Percentiles rank a stretch among this genome's conserved stretches.
Conservation (phyloP, 2,113 vertebrate genomes). For the Cebus imitator region DNA sequence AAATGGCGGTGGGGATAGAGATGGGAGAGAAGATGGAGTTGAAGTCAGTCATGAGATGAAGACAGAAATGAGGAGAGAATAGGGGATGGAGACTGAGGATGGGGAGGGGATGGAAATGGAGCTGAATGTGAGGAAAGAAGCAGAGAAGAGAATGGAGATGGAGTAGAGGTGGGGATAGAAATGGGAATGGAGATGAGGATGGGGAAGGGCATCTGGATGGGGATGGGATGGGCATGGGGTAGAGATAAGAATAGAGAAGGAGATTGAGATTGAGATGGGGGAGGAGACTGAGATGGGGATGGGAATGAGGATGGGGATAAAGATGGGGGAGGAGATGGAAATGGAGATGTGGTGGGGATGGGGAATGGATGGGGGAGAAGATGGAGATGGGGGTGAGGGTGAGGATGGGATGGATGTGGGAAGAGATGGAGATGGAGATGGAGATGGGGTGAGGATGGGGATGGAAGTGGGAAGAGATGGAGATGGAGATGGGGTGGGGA, state of each 20-base stretch:
- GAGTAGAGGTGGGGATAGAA: not conserved
- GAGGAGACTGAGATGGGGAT: not conserved
- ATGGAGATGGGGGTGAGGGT: rapidly evolving
- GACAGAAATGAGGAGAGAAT: not conserved
- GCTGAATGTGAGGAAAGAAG: too few species aligned
- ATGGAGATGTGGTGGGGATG: too few species aligned
- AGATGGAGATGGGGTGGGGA: rapidly evolving
- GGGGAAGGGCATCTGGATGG: rapidly evolving
- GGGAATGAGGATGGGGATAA: not conserved
- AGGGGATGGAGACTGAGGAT: not conserved
- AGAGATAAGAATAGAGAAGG: not conserved
- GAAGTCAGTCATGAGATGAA: not conserved
- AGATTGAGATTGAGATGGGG: rapidly evolving
- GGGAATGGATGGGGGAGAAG: rapidly evolving
- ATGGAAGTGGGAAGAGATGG: rapidly evolving
- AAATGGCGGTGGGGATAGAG: not conserved
- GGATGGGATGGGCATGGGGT: not conserved
- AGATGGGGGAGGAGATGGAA: too few species aligned
- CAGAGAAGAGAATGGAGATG: too few species aligned
- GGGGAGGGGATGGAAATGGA: not conserved
- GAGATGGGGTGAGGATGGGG: not conserved
- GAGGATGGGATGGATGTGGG: too few species aligned
- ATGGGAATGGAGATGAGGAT: too few species aligned
- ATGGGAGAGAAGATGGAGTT: too few species aligned
- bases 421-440: not conserved